Base-by-base conservation (phyloP, 2,888 invertebrate genomes). In the Ectobius pallidus region DNA sequence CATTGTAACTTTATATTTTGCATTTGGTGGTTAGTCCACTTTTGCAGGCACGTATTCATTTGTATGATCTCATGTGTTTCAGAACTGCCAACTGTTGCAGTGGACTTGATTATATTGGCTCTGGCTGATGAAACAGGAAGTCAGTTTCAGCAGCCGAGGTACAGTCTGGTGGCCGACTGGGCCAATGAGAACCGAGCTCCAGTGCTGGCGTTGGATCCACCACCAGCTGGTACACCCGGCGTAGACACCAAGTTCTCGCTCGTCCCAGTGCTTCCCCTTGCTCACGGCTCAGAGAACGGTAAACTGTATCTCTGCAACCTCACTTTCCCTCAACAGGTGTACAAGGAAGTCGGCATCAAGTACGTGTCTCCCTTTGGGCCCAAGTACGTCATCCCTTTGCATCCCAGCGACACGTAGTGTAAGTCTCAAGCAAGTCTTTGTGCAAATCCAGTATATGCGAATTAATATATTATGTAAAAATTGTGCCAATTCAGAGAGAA, bases 351-450 rank as follows among this genome's bases (percentile, higher is more conserved):
- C 77, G 91, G 91, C 71, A 90, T 96, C 75, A 86, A 87, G 76
- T 96, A 95, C 85, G 89, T 90, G 79, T 92, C 95, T 77, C 96
- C 96, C 7, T 96, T 95, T 80, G 92, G 92, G 70, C 89, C 92
- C 71, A 93, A 93, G 84, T 92, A 92, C 84, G 90, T 92, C 78
- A 91, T 93, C 83, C 91, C 93, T 62, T 84, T 93, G 78, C 90
- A 91, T 81, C 83, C 72, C 7, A 76, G 70, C 34, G 70, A 72
- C 16, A 61, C 72, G 11, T 72, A 65, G 63, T 63, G 1, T 18
- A n/a, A n/a, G n/a, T n/a, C n/a, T n/a, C n/a, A n/a, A n/a, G n/a
- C n/a, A n/a, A n/a, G n/a, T n/a, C n/a, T n/a, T n/a, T n/a, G n/a
- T n/a, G n/a, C n/a, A n/a, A n/a, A n/a, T n/a, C n/a, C n/a, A n/a